A percentile compares a stretch with the other conserved stretches of the same genome.
These are phyloP conservation scores for Paedocypris sp. DNA, from an alignment of 2,113 vertebrate genomes.

Conservation along the genomic window DNA sequence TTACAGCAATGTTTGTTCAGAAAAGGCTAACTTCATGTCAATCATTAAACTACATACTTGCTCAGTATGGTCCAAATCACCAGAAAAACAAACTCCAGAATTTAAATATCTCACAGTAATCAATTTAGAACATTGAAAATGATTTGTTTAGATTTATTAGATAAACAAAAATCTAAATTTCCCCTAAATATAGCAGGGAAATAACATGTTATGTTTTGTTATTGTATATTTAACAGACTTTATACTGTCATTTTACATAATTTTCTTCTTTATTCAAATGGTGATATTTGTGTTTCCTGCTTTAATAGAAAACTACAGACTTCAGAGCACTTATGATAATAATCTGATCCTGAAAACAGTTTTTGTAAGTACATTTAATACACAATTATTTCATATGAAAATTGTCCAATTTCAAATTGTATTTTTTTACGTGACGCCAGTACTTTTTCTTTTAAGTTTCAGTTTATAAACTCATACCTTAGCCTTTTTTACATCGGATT, in stretches of 20 bases:
- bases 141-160: too few species aligned
- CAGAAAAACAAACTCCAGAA: too few species aligned
- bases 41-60: too few species aligned
- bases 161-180: too few species aligned
- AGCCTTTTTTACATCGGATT: conserved; percentile 99
- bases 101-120: too few species aligned
- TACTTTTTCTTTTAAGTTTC: conserved; percentile 85
- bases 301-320: conserved; percentile 84
- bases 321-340: conserved; percentile 97
- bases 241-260: too few species aligned
- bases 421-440: too few species aligned
- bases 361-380: conserved; percentile 76
- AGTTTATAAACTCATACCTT: conserved; percentile 98
- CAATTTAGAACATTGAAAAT: too few species aligned
- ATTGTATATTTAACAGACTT: not conserved
- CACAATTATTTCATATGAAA: not conserved
- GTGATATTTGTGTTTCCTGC: not conserved
- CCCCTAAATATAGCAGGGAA: not conserved
- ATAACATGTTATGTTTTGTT: not conserved
- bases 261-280: conserved; percentile 21
- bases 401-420: not conserved
- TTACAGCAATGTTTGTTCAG: too few species aligned
- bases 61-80: too few species aligned
- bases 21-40: too few species aligned
- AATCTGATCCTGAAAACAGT: conserved; percentile 97